Conservation (phyloP, 2,113 vertebrate species). For the Accipiter virgatus region DNA sequence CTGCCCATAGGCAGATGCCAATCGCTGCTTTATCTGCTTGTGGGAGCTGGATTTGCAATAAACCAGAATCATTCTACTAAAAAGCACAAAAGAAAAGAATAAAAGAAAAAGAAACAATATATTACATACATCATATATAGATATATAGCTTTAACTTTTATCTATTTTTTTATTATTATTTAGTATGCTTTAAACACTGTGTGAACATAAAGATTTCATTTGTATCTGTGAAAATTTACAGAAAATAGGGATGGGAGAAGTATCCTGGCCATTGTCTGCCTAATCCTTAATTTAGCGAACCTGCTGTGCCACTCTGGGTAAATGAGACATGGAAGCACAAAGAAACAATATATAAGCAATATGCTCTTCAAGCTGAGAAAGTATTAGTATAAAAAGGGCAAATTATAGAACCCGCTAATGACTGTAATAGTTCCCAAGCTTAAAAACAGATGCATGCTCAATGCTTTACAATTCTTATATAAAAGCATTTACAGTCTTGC, state of each 20-base stretch:
- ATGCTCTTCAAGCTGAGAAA: background rate
- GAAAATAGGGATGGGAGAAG: background rate
- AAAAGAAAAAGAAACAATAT: background rate
- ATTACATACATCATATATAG: background rate
- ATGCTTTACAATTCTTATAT: conserved; percentile 6
- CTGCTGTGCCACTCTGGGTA: background rate
- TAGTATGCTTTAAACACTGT: background rate
- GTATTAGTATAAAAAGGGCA: conserved; percentile 12
- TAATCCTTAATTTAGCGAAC: background rate
- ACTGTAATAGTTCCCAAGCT: conserved; percentile 1
- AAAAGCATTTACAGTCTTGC: conserved; percentile 1
- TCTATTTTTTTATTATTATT: background rate
- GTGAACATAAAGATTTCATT: background rate
- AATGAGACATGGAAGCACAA: background rate
- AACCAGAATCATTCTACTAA: background rate
- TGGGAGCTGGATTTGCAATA: background rate
- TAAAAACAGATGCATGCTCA: conserved; percentile 2
- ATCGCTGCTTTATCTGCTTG: background rate
- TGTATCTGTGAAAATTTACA: background rate
- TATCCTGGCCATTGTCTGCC: background rate
- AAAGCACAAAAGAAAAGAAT: background rate
- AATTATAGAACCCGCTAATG: conserved; percentile 12
- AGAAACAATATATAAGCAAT: background rate
- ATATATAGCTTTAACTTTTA: background rate
- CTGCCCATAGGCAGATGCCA: background rate